phyloP scores from a whole-genome alignment of 1,140 invertebrate species.

The Tachypleus tridentatus region DNA sequence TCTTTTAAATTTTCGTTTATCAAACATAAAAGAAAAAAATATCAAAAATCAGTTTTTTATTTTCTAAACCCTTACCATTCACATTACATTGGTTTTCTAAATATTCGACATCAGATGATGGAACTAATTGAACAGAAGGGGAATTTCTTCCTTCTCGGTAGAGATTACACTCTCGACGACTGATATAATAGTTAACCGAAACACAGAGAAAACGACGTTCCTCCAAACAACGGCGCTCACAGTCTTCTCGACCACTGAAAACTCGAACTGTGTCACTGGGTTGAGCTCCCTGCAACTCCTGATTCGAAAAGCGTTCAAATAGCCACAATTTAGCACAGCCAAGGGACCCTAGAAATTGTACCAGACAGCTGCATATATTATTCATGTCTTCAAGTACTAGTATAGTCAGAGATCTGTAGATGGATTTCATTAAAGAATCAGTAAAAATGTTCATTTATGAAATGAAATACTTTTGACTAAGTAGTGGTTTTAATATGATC shows the following conservation, averaged over 20 bases:
- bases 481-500: too few species aligned
- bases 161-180: constrained; percentile 35
- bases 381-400: too few species aligned
- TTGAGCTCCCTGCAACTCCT: constrained; percentile 30
- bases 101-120: constrained; percentile 33
- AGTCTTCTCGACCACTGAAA: constrained; percentile 32
- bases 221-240: constrained; percentile 36
- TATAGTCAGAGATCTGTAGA: too few species aligned
- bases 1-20: too few species aligned
- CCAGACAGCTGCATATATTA: too few species aligned
- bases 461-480: too few species aligned
- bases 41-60: too few species aligned
- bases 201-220: constrained; percentile 36
- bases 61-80: too few species aligned
- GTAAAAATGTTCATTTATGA: too few species aligned
- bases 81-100: constrained; percentile 42
- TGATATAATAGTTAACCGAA: constrained; percentile 37
- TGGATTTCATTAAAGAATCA: too few species aligned
- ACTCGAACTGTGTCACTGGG: constrained; percentile 30
- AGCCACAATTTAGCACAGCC: constrained; percentile 33
- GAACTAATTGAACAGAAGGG: constrained; percentile 29
- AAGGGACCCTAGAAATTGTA: constrained; percentile 11
- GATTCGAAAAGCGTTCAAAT: constrained; percentile 37
- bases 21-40: too few species aligned
- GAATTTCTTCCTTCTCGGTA: constrained; percentile 34